Base-by-base conservation (phyloP, 2,113 vertebrate genomes). In the Pantherophis guttatus region DNA sequence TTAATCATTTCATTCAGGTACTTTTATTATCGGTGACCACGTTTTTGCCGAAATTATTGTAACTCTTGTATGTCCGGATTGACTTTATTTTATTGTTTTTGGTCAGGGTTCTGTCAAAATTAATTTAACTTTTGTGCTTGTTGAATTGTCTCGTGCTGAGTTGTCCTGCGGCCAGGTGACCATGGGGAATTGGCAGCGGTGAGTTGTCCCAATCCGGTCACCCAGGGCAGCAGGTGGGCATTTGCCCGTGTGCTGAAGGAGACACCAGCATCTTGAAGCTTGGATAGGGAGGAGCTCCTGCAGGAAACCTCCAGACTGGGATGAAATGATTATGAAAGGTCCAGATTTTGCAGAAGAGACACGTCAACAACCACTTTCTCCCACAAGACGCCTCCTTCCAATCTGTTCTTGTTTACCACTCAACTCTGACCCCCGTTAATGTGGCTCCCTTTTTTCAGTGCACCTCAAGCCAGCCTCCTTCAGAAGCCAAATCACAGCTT, bases 391-490 rank as follows among this genome's bases (percentile, higher is more conserved):
- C 0, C 52, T 55, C 92, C 8, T 57, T 92, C 91, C 88, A 62
- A 12, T 33, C 48, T 54, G 24, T 33, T 92, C 88, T 81, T 86
- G 88, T 94, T 88, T 13, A 89, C 75, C 17, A 50, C 87, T 90
- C 0, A 39, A 52, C 94, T 91, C 91, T 93, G 52, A 81, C 88
- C 95, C 91, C 86, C 10, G 1, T 19, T 89, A 23, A 93, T 57
- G 87, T 0, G 55, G 75, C 8, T 44, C 89, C 85, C 94, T 88
- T 53, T 44, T 90, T 87, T 52, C 44, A 8, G 33, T 29, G 2
- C 3, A 59, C 1, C 52, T 3, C 33, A 33, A 89, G 86, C 0
- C 10, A 0, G 0, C n/a, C 48, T 13, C 0, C 7, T 3, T 0
- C 0, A 2, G 62, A 92, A 89, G 89, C 2, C 95, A 92, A 50